Evolutionary conservation across 2,113 vertebrate genomes (phyloP).

Genomic region (Halcyon malimbica): DNA sequence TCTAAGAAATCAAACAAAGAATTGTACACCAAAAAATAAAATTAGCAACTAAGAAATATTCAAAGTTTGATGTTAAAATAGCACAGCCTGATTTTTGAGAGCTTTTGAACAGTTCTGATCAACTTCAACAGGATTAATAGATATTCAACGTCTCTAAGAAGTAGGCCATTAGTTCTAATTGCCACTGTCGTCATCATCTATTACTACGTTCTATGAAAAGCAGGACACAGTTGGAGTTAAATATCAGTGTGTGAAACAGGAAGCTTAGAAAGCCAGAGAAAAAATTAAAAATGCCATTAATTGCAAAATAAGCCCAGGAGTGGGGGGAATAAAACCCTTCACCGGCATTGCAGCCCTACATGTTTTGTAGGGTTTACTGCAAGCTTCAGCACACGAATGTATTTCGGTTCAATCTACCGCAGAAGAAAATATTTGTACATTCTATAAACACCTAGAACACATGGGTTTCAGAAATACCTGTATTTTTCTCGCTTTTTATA

Average conservation of each 20-base stretch:
- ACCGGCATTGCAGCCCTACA: background rate
- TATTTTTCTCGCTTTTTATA: background rate
- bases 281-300: background rate
- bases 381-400: background rate
- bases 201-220: constrained; percentile 9
- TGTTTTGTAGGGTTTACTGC: background rate
- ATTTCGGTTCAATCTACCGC: background rate
- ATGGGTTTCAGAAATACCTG: background rate
- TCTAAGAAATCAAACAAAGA: background rate
- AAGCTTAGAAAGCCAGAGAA: background rate
- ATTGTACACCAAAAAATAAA: background rate
- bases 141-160: background rate
- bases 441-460: background rate
- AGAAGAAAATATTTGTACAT: background rate
- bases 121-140: background rate
- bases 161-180: background rate
- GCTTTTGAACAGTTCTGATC: background rate
- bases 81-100: background rate
- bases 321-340: background rate
- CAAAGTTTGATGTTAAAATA: background rate
- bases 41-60: background rate
- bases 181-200: background rate
- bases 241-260: background rate
- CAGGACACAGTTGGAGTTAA: constrained; percentile 9
- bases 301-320: background rate